Percentiles rank a stretch among this genome's conserved stretches.
Evolutionary conservation across 2,888 invertebrate genomes (phyloP).

Genomic region (Morpho deidamia): DNA sequence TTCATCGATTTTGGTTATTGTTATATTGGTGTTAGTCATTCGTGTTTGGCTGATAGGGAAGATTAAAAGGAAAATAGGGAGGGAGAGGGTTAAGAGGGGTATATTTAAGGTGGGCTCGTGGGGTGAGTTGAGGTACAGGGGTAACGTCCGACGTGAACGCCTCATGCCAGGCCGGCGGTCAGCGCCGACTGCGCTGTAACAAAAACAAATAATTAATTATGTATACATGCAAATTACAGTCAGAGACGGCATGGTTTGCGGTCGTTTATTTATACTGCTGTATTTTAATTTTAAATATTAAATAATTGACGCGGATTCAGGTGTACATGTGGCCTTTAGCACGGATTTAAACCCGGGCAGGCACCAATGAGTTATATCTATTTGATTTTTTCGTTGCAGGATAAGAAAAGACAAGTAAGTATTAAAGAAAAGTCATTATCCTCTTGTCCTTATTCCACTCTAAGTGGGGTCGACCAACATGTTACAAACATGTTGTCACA

Average conservation of each 20-base stretch:
- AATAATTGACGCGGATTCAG: background rate
- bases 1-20: background rate
- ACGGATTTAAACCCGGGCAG: too few species aligned
- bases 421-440: too few species aligned
- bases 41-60: conserved; percentile 44
- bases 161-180: conserved; percentile 57
- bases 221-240: conserved; percentile 3
- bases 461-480: too few species aligned
- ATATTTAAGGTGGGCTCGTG: conserved; percentile 50
- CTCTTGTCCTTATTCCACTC: too few species aligned
- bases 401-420: too few species aligned
- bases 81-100: conserved; percentile 40
- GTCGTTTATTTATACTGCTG: background rate
- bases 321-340: background rate
- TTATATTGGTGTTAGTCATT: conserved; percentile 36
- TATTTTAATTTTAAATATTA: background rate
- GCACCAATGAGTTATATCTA: too few species aligned
- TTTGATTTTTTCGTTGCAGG: too few species aligned
- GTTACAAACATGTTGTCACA: too few species aligned
- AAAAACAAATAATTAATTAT: conserved; percentile 16
- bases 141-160: conserved; percentile 46
- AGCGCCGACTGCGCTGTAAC: conserved; percentile 31
- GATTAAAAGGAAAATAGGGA: conserved; percentile 37
- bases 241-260: background rate
- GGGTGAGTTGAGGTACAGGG: conserved; percentile 56